phyloP scores from a whole-genome alignment of 2,797 vertebrate species.

The Eptatretus atami region DNA sequence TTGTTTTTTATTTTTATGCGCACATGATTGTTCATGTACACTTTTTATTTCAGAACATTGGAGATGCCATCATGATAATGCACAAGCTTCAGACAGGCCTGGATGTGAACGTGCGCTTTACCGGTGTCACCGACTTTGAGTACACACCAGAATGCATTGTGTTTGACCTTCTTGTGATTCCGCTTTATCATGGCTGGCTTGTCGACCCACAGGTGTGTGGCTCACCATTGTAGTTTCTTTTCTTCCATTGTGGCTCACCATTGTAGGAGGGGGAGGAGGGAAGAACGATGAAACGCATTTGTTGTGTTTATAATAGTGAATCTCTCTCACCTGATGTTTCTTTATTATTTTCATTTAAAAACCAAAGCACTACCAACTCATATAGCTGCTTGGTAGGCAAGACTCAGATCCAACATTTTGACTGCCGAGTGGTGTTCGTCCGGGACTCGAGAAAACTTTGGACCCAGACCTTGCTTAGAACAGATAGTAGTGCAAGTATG shows the following conservation, averaged over 20 bases:
- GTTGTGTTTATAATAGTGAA: too few relatives aligned
- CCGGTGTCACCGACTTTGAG: conserved; percentile 73
- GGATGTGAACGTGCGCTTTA: conserved; percentile 92
- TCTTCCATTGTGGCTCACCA: conserved; percentile 9
- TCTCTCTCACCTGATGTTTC: too few relatives aligned
- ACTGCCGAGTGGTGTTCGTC: too few relatives aligned
- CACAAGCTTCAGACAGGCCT: conserved; percentile 89
- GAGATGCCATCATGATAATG: conserved; percentile 79
- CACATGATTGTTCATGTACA: neutral
- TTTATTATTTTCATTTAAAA: too few relatives aligned
- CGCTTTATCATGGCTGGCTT: conserved; percentile 88
- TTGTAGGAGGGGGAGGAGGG: neutral
- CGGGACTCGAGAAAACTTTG: too few relatives aligned
- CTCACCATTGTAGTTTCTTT: neutral
- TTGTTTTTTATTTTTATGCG: too few relatives aligned
- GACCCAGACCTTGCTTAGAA: too few relatives aligned
- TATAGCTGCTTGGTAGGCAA: too few relatives aligned
- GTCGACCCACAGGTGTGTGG: conserved; percentile 69
- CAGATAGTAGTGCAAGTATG: too few relatives aligned
- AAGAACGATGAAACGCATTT: too few relatives aligned
- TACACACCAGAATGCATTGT: conserved; percentile 97
- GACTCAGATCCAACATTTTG: too few relatives aligned
- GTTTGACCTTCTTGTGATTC: conserved; percentile 89
- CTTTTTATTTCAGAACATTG: conserved; percentile 46
- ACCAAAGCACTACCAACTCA: too few relatives aligned